Evolutionary conservation across 2,113 vertebrate species (phyloP), one percentile per base, ranked within the genome.

Genomic region (Formicarius rufipectus): DNA sequence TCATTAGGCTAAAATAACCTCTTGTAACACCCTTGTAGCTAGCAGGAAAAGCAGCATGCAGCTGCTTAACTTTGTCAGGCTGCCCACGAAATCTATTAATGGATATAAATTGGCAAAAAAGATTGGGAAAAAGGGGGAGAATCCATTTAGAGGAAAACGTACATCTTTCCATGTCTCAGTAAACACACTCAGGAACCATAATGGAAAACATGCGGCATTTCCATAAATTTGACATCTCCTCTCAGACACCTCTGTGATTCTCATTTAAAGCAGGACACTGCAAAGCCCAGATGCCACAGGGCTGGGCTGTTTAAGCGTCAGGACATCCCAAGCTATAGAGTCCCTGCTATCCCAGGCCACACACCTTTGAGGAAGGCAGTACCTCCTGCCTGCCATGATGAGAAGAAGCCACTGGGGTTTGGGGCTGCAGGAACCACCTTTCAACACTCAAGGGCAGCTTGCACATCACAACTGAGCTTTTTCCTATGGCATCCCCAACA

Each of bases 1-100:
- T 94, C 90, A 87, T 91, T 87, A 94, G 87, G 92, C 89, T 93
- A 93, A 94, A 95, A 93, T 62, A 92, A 93, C 75, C 67, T 83
- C 85, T 56, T 6, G 6, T 83, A 90, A 89, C 84, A 81, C 20
- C 27, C 66, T 75, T 75, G 47, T 78, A 82, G 78, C 67, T 82
- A 95, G 85, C 75, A 92, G 63, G 37, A 56, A 93, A 76, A 92
- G 40, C 82, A 92, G 20, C 58, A 73, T 2, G 3, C 75, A 83
- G 82, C 82, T 95, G 85, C 88, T 55, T 93, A 56, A 83, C 31
- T 90, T 95, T 93, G 85, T 88, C 87, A 93, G 59, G n/a, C 89
- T 90, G 67, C 82, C 85, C 71, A 59, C 63, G 79, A 73, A 69
- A 90, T 76, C 40, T 95, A 80, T 93, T 91, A 93, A 93, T 62